Evolutionary conservation across 2,113 vertebrate species (phyloP).

Genomic region (Glaucidium brasilianum): DNA sequence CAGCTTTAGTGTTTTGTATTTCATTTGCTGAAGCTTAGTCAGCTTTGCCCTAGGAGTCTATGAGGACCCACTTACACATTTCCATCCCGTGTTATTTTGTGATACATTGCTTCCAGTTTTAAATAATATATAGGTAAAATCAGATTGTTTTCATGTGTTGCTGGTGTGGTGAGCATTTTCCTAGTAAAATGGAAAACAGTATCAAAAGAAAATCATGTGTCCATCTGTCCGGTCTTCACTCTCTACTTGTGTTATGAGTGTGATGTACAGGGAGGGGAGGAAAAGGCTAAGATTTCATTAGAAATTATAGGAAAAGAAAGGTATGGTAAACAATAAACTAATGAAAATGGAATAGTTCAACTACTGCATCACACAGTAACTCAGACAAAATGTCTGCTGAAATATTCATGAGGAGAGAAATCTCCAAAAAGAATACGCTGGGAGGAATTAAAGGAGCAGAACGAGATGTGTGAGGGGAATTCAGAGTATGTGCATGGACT

Average conservation of each 20-base stretch:
- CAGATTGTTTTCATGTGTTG: neutral
- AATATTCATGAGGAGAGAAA: constrained; percentile 36
- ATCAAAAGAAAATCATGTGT: neutral
- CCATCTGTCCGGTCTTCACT: neutral
- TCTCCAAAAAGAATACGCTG: neutral
- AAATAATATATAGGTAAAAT: neutral
- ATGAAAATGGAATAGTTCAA: constrained; percentile 3
- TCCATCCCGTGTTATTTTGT: neutral
- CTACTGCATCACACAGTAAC: neutral
- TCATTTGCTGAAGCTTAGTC: neutral
- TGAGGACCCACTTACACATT: neutral
- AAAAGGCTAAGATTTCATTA: neutral
- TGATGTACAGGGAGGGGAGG: neutral
- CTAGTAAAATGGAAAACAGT: neutral
- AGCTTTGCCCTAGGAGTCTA: neutral
- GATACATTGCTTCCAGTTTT: neutral
- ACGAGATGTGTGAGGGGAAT: constrained; percentile 13
- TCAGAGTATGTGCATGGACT: neutral
- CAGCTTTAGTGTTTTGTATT: neutral
- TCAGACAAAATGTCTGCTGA: neutral
- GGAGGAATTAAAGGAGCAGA: constrained; percentile 15
- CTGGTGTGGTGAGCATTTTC: neutral
- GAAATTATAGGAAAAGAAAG: neutral
- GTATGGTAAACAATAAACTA: neutral
- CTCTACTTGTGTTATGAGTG: neutral